phyloP scores from a whole-genome alignment of 2,113 vertebrate genomes.

The Macroglossus sobrinus region DNA sequence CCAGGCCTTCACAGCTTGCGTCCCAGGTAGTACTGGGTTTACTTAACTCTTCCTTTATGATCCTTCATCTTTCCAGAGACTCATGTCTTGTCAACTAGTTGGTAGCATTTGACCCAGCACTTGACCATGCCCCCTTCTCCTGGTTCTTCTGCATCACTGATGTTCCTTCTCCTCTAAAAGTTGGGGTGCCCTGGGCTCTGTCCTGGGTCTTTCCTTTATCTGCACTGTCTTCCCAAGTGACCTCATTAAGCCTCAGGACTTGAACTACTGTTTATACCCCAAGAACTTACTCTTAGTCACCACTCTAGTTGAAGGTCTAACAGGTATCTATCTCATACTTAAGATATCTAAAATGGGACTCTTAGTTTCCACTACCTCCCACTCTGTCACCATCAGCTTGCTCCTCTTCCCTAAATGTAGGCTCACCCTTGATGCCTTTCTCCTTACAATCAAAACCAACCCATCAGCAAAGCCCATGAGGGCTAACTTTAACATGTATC shows the following conservation, averaged over 20 bases:
- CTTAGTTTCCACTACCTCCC: background rate
- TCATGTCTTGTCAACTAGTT: background rate
- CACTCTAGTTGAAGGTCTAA: background rate
- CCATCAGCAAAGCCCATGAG: background rate
- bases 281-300: background rate
- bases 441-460: background rate
- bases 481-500: background rate
- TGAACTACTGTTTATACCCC: background rate
- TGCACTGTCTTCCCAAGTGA: background rate
- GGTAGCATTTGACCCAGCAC: background rate
- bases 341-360: background rate
- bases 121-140: background rate
- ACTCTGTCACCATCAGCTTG: background rate
- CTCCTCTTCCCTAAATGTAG: background rate
- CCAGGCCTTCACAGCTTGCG: background rate
- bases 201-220: background rate
- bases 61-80: background rate
- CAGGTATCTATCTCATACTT: background rate
- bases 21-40: background rate
- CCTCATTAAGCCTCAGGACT: background rate
- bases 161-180: background rate
- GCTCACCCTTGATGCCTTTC: background rate
- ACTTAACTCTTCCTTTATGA: background rate
- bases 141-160: background rate
- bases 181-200: background rate